Percentiles rank a stretch among this genome's conserved stretches.
These are phyloP conservation scores for Cossypha heuglini DNA, from an alignment of 2,797 vertebrate species.

Conservation along the genomic window DNA sequence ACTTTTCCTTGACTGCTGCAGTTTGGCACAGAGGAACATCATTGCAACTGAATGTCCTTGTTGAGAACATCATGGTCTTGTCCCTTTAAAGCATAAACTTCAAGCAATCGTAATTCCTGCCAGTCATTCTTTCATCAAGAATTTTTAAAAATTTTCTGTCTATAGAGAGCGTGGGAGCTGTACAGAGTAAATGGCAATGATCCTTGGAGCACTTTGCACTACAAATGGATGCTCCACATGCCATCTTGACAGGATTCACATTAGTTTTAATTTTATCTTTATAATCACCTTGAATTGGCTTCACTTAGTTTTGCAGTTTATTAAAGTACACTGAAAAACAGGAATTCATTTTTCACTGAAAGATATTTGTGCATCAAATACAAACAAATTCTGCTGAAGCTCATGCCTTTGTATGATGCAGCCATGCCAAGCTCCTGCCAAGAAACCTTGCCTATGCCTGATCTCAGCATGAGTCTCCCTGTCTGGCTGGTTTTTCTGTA, in stretches of 20 bases:
- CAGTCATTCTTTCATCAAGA: not conserved
- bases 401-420: not conserved
- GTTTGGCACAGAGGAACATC: not conserved
- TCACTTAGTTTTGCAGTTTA: not conserved
- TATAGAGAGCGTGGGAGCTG: rapidly evolving
- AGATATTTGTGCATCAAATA: not conserved
- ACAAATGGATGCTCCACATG: not conserved
- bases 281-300: not conserved
- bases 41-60: not conserved
- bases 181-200: not conserved
- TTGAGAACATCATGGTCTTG: not conserved
- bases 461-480: not conserved
- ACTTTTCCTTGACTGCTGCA: not conserved
- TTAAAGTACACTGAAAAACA: not conserved
- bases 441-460: not conserved
- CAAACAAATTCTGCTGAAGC: conserved; percentile 12
- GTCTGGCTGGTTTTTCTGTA: conserved; percentile 33
- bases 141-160: not conserved
- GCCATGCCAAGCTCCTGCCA: not conserved
- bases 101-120: not conserved
- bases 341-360: not conserved
- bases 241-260: not conserved
- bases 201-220: not conserved
- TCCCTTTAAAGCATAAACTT: not conserved
- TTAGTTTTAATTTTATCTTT: not conserved